phyloP scores from a whole-genome alignment of 1,140 invertebrate species.

The Trigoniulus corallinus region DNA sequence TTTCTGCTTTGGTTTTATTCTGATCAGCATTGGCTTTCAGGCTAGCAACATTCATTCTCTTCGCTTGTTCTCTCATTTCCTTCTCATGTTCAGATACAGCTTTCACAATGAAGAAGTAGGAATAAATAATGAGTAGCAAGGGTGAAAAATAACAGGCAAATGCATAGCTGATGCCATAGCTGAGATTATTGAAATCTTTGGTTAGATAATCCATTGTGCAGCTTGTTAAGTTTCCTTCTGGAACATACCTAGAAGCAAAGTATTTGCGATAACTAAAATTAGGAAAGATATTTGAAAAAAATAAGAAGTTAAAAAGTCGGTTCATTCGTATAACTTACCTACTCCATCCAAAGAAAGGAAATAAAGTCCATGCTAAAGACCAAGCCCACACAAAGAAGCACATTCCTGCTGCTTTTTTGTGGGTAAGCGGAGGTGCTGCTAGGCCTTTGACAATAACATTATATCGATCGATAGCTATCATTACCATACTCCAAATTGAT shows the following conservation, averaged over 20 bases:
- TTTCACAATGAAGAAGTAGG: slow-evolving; percentile 62
- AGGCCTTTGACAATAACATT: slow-evolving; percentile 70
- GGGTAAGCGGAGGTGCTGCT: slow-evolving; percentile 48
- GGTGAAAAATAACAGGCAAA: slow-evolving; percentile 52
- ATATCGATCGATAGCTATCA: slow-evolving; percentile 65
- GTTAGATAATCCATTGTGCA: slow-evolving; percentile 68
- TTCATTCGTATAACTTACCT: no score
- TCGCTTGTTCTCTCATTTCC: slow-evolving; percentile 64
- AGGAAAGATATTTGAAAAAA: no score
- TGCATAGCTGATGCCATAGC: slow-evolving; percentile 51
- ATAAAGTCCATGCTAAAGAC: slow-evolving; percentile 45
- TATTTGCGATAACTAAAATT: slow-evolving; percentile 4
- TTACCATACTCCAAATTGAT: slow-evolving; percentile 67
- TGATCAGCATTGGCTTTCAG: slow-evolving; percentile 45
- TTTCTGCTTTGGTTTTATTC: slow-evolving; percentile 46
- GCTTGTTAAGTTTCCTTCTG: slow-evolving; percentile 71
- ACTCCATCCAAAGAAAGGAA: slow-evolving; percentile 59
- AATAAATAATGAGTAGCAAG: slow-evolving; percentile 50
- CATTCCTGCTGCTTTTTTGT: slow-evolving; percentile 43
- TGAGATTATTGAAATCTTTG: slow-evolving; percentile 31
- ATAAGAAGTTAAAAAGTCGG: no score
- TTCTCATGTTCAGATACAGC: slow-evolving; percentile 63
- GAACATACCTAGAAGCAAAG: slow-evolving; percentile 47
- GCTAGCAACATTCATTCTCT: slow-evolving; percentile 70
- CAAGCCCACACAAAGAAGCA: slow-evolving; percentile 51